Percentiles rank a stretch among this genome's conserved stretches.
Evolutionary conservation across 2,888 invertebrate species (phyloP).

Genomic region (Azorinus chamasolen): DNA sequence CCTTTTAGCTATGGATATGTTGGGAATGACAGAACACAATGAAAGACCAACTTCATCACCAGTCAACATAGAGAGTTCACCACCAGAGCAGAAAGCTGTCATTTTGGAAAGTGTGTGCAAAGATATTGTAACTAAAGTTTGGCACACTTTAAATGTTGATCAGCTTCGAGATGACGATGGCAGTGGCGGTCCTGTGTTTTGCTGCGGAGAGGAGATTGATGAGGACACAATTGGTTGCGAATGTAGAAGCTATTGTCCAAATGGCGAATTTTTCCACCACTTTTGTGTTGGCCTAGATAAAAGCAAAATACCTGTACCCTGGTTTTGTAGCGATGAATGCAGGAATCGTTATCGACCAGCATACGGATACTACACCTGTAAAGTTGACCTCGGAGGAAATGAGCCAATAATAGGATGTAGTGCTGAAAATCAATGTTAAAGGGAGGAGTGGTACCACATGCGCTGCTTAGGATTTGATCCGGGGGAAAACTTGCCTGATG

Average conservation of each 20-base stretch:
- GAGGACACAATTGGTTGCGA: constrained; percentile 28
- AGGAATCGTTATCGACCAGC: not conserved
- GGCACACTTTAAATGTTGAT: constrained; percentile 31
- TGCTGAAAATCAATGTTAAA: constrained; percentile 29
- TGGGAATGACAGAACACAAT: no score
- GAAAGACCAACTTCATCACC: no score
- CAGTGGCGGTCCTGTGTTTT: constrained; percentile 4
- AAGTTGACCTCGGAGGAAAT: constrained; percentile 36
- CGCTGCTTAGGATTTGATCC: constrained; percentile 40
- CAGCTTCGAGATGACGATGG: not conserved
- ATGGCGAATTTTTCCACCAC: constrained; percentile 31
- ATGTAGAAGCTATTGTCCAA: constrained; percentile 16
- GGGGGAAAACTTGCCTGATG: constrained; percentile 27
- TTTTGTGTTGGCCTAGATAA: no score
- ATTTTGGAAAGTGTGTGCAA: not conserved
- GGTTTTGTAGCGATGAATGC: no score
- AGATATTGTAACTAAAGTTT: no score
- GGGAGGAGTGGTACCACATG: constrained; percentile 57
- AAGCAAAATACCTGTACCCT: no score
- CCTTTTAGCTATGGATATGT: no score
- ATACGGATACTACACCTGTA: constrained; percentile 44
- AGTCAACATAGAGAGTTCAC: no score
- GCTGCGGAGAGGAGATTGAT: constrained; percentile 32
- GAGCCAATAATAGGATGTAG: constrained; percentile 58
- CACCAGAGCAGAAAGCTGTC: no score